Evolutionary conservation across 37 sponge, comb jelly and placozoan genomes (phyloP).

Genomic region (Halisarca cf. caerulea): DNA sequence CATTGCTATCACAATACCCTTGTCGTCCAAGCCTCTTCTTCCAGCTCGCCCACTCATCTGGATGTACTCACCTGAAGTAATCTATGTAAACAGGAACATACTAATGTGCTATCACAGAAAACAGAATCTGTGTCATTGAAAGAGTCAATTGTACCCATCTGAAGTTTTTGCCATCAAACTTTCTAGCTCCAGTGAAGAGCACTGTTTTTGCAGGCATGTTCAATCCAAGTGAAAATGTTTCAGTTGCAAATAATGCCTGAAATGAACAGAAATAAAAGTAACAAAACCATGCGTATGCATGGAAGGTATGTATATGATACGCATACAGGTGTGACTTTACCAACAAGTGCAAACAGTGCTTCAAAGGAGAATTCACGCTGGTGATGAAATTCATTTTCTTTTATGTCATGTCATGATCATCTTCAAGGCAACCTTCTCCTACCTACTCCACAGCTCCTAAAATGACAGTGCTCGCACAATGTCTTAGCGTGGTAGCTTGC

Average conservation of each 20-base stretch:
- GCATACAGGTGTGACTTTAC: too few relatives aligned
- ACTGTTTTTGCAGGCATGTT: constrained; percentile 99
- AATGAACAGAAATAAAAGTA: not conserved
- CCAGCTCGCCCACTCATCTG: constrained; percentile 99
- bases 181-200: constrained; percentile 90
- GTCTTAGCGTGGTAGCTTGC: too few relatives aligned
- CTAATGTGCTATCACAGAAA: not conserved
- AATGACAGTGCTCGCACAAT: too few relatives aligned
- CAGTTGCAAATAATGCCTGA: constrained; percentile 96
- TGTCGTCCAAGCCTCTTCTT: constrained; percentile 93
- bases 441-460: too few relatives aligned
- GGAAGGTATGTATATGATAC: not conserved
- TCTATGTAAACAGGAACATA: constrained; percentile 34
- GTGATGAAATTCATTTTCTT: too few relatives aligned
- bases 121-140: too few relatives aligned
- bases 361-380: too few relatives aligned
- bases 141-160: constrained; percentile 68
- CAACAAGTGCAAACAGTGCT: too few relatives aligned
- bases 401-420: too few relatives aligned
- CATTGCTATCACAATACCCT: constrained; percentile 98
- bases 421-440: too few relatives aligned
- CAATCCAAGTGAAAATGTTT: constrained; percentile 98
- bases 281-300: too few relatives aligned
- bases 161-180: constrained; percentile 97
- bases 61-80: constrained; percentile 96